Evolutionary conservation across 2,113 vertebrate genomes (phyloP), one percentile per base, ranked within the genome.

Genomic region (Centropristis striata): DNA sequence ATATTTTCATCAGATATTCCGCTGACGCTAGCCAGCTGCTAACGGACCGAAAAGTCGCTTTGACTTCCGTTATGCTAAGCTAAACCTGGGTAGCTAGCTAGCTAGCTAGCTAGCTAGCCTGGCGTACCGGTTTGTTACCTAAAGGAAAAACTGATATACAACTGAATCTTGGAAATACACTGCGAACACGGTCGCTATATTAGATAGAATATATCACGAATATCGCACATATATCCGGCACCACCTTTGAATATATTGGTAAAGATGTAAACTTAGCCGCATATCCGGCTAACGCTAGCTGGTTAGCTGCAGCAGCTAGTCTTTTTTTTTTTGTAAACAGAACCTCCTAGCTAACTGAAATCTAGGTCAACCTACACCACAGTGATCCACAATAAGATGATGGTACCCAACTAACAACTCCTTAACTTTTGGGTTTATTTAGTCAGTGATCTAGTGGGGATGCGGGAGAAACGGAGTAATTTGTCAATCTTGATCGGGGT

Each of bases 61-160:
- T 78, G 71, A 89, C 90, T 92, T 94, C 93, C 92, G 92, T 89
- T 92, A 69, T 60, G 88, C 84, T 89, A 86, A 84, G 84, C 76
- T 90, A 80, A 63, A 11, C 6, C 13, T 54, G 8, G 39, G 28
- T 55, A 79, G 25, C 46, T 16, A 61, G 21, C 72, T 67, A 59
- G 65, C 51, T 55, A 79, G 25, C 46, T 16, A 61, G 21, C 72
- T 67, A 59, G 65, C 51, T 72, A 85, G 63, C 68, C 4, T 64
- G 63, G 65, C 4, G 63, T 49, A 54, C 86, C 72, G 86, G 80
- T 67, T 74, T 78, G n/a, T 42, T 20, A 11, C 8, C 71, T 8
- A 39, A 50, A 51, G 4, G 14, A 20, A 67, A 23, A 70, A 18
- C 1, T 8, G 20, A 44, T 0, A 20, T 58, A 81, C 32, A 0